Evolutionary conservation across 2,888 invertebrate species (phyloP).

Genomic region (Artemia sinica): DNA sequence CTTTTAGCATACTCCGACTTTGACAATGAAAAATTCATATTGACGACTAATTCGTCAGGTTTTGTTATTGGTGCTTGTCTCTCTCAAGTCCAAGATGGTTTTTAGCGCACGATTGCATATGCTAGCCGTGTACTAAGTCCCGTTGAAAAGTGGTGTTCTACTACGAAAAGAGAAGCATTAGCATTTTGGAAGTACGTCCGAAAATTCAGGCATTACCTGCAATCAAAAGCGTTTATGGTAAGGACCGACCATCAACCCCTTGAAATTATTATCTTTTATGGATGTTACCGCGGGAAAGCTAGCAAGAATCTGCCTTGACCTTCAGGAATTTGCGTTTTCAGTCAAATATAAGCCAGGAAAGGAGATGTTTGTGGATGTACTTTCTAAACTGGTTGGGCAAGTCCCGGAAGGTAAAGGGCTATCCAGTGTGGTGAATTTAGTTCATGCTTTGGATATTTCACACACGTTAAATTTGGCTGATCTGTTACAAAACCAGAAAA

Average conservation of each 20-base stretch:
- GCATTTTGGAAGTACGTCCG: neutral
- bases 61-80: slow-evolving; percentile 6
- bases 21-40: neutral
- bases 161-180: neutral
- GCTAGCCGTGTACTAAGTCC: neutral
- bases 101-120: neutral
- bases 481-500: too few relatives aligned
- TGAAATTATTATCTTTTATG: neutral
- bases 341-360: too few relatives aligned
- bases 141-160: neutral
- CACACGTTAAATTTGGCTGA: too few relatives aligned
- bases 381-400: neutral
- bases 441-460: too few relatives aligned
- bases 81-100: slow-evolving; percentile 3
- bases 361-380: neutral
- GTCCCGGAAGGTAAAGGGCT: too few relatives aligned
- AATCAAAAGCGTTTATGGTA: too few relatives aligned
- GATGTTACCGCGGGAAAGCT: neutral
- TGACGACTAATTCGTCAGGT: neutral
- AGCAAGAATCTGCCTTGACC: neutral
- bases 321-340: too few relatives aligned
- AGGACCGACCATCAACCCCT: slow-evolving; percentile 6
- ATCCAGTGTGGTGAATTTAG: too few relatives aligned
- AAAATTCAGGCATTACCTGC: slow-evolving; percentile 4
- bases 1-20: neutral